These are phyloP conservation scores for Psittacula cyanocephala DNA, from an alignment of 2,113 vertebrate genomes.

Conservation along the genomic window DNA sequence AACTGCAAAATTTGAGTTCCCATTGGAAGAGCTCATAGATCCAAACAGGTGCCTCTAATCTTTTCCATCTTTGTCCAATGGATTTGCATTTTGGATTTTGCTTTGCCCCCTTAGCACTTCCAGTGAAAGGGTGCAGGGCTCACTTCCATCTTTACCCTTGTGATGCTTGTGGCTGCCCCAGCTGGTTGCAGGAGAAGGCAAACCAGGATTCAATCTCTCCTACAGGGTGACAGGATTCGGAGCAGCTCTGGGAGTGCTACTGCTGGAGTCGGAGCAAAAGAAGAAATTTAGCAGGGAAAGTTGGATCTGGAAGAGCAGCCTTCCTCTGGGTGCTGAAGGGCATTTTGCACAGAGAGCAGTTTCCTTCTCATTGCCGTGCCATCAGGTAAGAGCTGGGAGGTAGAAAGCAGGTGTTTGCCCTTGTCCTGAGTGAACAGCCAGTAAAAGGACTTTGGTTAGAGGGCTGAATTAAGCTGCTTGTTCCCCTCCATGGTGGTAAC, in stretches of 20 bases:
- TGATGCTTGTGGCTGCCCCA: neutral
- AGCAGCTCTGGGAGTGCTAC: neutral
- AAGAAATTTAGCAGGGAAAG: neutral
- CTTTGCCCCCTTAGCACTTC: neutral
- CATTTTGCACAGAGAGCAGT: neutral
- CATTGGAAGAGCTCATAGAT: neutral
- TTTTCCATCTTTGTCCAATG: neutral
- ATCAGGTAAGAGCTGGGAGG: neutral
- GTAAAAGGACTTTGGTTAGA: neutral
- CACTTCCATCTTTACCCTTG: neutral
- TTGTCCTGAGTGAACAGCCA: neutral
- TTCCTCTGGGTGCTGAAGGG: neutral
- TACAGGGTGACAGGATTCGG: neutral
- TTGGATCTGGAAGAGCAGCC: neutral
- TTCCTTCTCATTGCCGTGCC: neutral
- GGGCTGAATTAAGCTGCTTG: neutral
- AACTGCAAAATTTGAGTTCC: neutral
- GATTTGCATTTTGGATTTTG: neutral
- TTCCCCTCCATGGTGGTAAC: neutral
- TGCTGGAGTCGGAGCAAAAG: neutral
- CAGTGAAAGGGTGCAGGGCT: neutral
- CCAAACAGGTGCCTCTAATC: rapidly evolving
- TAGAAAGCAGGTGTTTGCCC: neutral
- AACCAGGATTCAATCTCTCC: neutral
- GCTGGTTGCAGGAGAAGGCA: neutral